Evolutionary conservation across 2,888 invertebrate genomes (phyloP), one percentile per base, ranked within the genome.

Genomic region (Fragum sueziense): DNA sequence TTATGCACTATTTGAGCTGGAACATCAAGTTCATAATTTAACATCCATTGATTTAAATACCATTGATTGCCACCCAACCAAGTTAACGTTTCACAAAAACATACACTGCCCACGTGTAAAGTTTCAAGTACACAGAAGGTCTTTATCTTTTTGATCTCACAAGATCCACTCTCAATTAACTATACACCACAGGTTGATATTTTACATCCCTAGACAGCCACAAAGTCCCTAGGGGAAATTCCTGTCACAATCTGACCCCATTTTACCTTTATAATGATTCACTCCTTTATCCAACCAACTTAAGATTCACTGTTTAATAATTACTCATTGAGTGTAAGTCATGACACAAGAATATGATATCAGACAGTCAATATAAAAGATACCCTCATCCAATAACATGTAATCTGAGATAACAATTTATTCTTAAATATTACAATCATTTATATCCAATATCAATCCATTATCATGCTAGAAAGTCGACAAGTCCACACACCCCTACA

Each of bases 151-250:
- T 65, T 65, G 41, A 65, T 65, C 65, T 65, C 41, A 65, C 47
- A 34, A 41, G 65, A 65, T 65, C 65, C 65, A 61, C 65, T 41
- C 65, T 41, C 37, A 37, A 65, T 65, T 65, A 65, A 65, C 65
- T 27, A 14, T 65, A 65, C 37, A 65, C 65, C 41, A 20, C 22
- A 65, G 25, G 62, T 37, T 65, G 22, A 34, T 22, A 41, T 65
- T 65, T 33, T 41, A 65, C 29, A 25, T 65, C 65, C 65, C 47
- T 33, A 65, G 65, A 65, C 65, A 41, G 31, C 27, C 9, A 52
- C 70, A 54, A 37, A 65, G 69, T 59, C 75, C 72, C 69, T 62
- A 9, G 52, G 75, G 79, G 68, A 25, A 68, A 79, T 79, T 72
- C 72, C 27, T 70, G 37, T 68, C 70, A 54, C 70, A 22, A 27